Conservation (phyloP, 2,797 vertebrate species). For the Dipus sagitta region DNA sequence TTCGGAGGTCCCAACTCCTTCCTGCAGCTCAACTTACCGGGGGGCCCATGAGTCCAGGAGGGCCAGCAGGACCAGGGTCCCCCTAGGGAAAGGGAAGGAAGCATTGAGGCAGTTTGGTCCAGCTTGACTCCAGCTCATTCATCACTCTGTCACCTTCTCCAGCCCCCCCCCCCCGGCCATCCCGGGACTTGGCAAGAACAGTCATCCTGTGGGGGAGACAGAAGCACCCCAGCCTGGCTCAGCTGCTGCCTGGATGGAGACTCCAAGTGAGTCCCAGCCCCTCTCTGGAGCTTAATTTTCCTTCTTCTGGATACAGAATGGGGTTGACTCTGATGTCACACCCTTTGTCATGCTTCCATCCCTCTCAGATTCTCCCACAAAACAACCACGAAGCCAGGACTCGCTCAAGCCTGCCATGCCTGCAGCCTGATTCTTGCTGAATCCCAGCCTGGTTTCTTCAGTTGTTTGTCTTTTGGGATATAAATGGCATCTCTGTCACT, state of each 20-base stretch:
- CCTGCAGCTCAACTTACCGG: conserved; percentile 90
- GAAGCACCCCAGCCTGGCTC: background rate
- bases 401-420: background rate
- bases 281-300: background rate
- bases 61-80: conserved; percentile 91
- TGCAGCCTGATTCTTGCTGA: background rate
- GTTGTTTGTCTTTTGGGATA: background rate
- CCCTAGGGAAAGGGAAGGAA: conserved; percentile 88
- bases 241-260: background rate
- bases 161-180: background rate
- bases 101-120: background rate
- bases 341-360: background rate
- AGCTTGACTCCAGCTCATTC: background rate
- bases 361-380: conserved; percentile 28
- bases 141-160: background rate
- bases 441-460: background rate
- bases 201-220: fast-evolving
- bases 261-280: background rate
- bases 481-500: background rate
- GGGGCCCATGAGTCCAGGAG: conserved; percentile 93
- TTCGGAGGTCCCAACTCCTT: background rate
- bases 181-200: background rate
- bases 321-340: background rate
- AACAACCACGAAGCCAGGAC: background rate
- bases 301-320: background rate